Evolutionary conservation across 1,140 invertebrate species (phyloP).

Genomic region (Drosophila pachea): DNA sequence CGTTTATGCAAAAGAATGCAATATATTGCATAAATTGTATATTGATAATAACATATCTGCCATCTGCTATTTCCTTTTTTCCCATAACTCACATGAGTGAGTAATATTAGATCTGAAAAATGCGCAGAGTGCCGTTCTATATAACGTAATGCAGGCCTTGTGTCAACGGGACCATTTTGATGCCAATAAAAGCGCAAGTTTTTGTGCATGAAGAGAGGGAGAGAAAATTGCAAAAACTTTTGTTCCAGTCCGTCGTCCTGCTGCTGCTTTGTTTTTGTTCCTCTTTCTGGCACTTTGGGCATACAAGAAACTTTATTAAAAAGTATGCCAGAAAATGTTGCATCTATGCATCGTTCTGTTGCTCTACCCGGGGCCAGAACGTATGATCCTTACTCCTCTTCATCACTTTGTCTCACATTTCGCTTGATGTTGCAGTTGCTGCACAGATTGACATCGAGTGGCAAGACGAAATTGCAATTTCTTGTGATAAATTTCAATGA

Average conservation of each 20-base stretch:
- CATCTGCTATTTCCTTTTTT: no score
- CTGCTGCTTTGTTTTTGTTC: constrained; percentile 20
- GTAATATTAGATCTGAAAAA: constrained; percentile 19
- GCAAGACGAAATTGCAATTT: constrained; percentile 74
- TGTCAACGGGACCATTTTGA: constrained; percentile 58
- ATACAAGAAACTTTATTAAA: constrained; percentile 72
- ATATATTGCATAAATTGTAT: no score
- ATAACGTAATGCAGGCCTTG: constrained; percentile 36
- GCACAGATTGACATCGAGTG: constrained; percentile 66
- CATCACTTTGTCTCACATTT: no score
- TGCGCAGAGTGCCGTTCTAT: constrained; percentile 39
- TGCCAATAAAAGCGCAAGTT: constrained; percentile 65
- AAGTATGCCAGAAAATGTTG: constrained; percentile 68
- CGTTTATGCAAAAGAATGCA: no score
- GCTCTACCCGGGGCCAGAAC: constrained; percentile 16
- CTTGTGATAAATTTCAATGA: constrained; percentile 76
- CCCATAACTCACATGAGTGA: no score
- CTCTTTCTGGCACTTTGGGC: constrained; percentile 66
- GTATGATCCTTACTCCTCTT: constrained; percentile 9
- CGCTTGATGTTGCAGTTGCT: constrained; percentile 13
- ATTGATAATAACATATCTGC: no score
- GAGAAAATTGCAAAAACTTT: constrained; percentile 46
- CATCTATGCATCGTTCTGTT: constrained; percentile 48
- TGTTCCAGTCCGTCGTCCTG: constrained; percentile 37
- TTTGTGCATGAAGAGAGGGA: constrained; percentile 19